Evolutionary conservation across 2,888 invertebrate species (phyloP), one percentile per base, ranked within the genome.

Genomic region (Drosophila fungiperda): DNA sequence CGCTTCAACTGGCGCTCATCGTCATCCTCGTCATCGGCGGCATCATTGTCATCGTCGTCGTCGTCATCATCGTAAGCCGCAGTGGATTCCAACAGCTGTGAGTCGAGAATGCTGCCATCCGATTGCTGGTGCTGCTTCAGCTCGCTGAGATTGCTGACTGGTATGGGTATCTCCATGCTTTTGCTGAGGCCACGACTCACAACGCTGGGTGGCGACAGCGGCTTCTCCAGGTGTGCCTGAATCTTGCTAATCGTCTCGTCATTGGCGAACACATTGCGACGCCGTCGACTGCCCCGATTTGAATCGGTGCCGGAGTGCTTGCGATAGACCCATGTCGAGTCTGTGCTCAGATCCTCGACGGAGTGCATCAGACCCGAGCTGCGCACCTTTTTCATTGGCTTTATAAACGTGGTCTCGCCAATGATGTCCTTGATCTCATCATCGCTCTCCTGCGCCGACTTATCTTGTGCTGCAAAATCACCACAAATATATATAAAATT

Each of bases 271-370:
- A 92, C 91, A 70, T 92, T 93, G 15, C 92, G 92, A 3, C 93
- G 91, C 2, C 93, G 87, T 2, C 93, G 91, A 68, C 93, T 93
- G 54, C 92, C 93, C 3, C 93, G 92, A 87, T 93, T 93, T 8
- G 93, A 93, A 71, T 93, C 93, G 23, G 84, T 90, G 20, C 92
- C 92, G 0, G 92, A 92, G 42, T 93, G 92, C 40, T 93, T 92
- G 80, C 96, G 96, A 90, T 96, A 96, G 0, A 96, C 96, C 90
- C 96, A 96, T 0, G 96, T 96, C 17, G 96, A 96, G 92, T 96
- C 96, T 0, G 96, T 96, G 54, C 95, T 96, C 15, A 96, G 93
- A 84, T 96, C 96, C 89, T 96, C 96, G 0, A 96, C 96, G 1
- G 96, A 96, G 90, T 96, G 96, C 8, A 96, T 93, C 61, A 96